These are phyloP conservation scores for Theropithecus gelada DNA, from an alignment of 2,113 vertebrate species.

Conservation along the genomic window DNA sequence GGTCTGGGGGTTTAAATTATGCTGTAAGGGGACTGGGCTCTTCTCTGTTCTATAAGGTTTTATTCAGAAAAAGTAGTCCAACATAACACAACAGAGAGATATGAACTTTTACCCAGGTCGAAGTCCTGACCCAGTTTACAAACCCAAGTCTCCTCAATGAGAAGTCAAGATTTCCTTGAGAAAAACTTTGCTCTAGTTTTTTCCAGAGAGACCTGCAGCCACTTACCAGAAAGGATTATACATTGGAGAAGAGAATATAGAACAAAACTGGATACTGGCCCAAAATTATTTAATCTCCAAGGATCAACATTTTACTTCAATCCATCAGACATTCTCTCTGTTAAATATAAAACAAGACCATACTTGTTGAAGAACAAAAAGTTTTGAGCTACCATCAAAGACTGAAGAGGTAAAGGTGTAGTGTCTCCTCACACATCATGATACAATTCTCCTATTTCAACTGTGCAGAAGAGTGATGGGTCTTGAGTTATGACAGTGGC, in stretches of 20 bases:
- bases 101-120: neutral
- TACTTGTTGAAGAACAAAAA: neutral
- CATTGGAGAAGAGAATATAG: neutral
- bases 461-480: neutral
- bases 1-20: neutral
- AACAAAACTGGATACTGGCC: neutral
- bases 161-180: neutral
- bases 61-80: neutral
- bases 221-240: neutral
- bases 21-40: neutral
- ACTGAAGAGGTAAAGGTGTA: neutral
- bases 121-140: neutral
- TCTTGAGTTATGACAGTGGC: neutral
- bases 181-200: conserved; percentile 3
- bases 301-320: neutral
- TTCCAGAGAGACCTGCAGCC: neutral
- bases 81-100: neutral
- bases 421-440: neutral
- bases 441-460: neutral
- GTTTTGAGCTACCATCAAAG: neutral
- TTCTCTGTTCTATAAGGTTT: neutral
- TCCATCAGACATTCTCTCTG: neutral
- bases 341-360: neutral
- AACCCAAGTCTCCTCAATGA: neutral
- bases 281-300: neutral